Percentiles rank a stretch among this genome's conserved stretches.
Evolutionary conservation across 2,113 vertebrate species (phyloP).

Genomic region (Aegithalos caudatus): DNA sequence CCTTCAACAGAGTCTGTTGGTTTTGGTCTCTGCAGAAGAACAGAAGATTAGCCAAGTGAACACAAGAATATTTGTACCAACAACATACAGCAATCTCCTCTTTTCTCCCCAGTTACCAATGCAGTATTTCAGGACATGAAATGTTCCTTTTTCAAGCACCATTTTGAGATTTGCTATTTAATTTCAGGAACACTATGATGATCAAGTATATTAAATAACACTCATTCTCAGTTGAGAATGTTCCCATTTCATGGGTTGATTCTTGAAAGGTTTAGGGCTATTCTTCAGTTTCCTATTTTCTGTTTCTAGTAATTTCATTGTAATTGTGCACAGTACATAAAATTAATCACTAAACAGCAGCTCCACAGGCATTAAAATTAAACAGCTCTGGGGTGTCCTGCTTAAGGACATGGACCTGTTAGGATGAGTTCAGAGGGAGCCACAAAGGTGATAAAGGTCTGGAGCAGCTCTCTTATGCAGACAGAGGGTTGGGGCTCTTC

Average conservation of each 20-base stretch:
- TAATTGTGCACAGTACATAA: background rate
- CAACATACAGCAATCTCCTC: background rate
- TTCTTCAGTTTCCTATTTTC: background rate
- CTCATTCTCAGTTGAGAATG: background rate
- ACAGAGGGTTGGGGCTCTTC: background rate
- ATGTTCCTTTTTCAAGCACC: background rate
- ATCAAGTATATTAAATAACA: conserved; percentile 1
- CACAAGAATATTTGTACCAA: background rate
- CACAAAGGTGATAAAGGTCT: background rate
- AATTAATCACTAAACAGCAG: background rate
- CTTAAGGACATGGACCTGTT: background rate
- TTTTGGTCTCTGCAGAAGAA: background rate
- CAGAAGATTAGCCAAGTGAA: background rate
- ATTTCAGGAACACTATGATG: background rate
- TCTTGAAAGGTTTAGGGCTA: background rate
- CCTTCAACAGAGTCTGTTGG: background rate
- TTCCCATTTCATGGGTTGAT: background rate
- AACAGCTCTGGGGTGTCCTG: background rate
- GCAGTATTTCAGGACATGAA: background rate
- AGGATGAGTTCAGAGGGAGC: background rate
- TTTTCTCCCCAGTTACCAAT: background rate
- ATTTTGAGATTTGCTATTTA: conserved; percentile 10
- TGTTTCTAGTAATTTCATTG: background rate
- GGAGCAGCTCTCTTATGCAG: background rate
- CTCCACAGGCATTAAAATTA: background rate